These are phyloP conservation scores for Oxygymnocypris stewartii DNA, from an alignment of 2,113 vertebrate genomes.

Conservation along the genomic window DNA sequence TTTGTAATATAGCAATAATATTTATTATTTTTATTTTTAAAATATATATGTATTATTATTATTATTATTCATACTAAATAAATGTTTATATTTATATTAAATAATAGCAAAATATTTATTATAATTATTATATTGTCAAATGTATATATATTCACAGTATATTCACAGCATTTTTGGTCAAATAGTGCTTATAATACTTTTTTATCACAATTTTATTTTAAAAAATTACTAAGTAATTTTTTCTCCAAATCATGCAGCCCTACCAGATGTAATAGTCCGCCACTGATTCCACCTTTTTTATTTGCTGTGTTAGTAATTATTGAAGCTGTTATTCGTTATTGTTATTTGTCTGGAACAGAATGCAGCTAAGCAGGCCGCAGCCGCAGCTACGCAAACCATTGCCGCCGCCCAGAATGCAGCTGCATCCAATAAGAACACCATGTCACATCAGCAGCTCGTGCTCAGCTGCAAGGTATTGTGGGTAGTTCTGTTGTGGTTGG, in stretches of 20 bases:
- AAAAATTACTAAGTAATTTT: neutral
- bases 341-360: constrained; percentile 73
- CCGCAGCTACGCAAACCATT: constrained; percentile 95
- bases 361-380: constrained; percentile 95
- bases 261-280: neutral
- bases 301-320: neutral
- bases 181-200: neutral
- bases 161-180: no score
- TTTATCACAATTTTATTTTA: neutral
- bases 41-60: neutral
- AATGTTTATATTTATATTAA: no score
- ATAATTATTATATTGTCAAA: neutral
- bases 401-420: constrained; percentile 97
- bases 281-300: neutral
- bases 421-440: constrained; percentile 92
- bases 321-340: neutral
- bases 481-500: neutral
- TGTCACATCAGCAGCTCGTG: constrained; percentile 94
- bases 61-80: neutral
- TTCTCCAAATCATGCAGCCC: neutral
- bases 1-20: neutral
- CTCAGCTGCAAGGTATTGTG: constrained; percentile 95
- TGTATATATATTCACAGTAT: no score
- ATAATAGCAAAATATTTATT: neutral
- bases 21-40: neutral